These are phyloP conservation scores for Rhopalosiphum padi DNA, from an alignment of 1,140 invertebrate species.

Conservation along the genomic window DNA sequence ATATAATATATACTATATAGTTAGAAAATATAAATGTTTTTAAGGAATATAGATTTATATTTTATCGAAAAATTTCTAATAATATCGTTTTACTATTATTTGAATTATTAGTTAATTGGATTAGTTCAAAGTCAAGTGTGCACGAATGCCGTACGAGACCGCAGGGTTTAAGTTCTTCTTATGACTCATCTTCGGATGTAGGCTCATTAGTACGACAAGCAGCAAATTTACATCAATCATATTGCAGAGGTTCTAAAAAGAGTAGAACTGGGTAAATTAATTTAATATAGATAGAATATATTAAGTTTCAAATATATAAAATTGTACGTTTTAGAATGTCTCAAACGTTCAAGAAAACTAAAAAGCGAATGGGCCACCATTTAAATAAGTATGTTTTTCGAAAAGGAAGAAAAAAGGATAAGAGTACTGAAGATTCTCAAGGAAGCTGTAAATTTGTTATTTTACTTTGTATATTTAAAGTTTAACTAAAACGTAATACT, in stretches of 20 bases:
- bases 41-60: too few relatives aligned
- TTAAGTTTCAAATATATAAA: not conserved
- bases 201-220: conserved; percentile 61
- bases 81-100: not conserved
- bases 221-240: conserved; percentile 61
- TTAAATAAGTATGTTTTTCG: conserved; percentile 78
- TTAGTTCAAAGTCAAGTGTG: conserved; percentile 43
- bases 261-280: conserved; percentile 60
- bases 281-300: not conserved
- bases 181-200: conserved; percentile 70
- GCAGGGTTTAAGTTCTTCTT: conserved; percentile 68
- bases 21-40: not conserved
- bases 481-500: not conserved
- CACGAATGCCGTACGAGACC: conserved; percentile 63
- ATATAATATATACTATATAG: not conserved
- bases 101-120: conserved; percentile 45
- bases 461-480: not conserved
- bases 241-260: conserved; percentile 62
- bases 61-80: not conserved
- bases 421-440: conserved; percentile 82
- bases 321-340: conserved; percentile 64
- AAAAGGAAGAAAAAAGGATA: conserved; percentile 80
- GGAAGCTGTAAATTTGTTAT: conserved; percentile 72
- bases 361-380: conserved; percentile 84
- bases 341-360: conserved; percentile 73